Base-by-base conservation (phyloP, 1,140 invertebrate genomes). In the Drosophila sp. region DNA sequence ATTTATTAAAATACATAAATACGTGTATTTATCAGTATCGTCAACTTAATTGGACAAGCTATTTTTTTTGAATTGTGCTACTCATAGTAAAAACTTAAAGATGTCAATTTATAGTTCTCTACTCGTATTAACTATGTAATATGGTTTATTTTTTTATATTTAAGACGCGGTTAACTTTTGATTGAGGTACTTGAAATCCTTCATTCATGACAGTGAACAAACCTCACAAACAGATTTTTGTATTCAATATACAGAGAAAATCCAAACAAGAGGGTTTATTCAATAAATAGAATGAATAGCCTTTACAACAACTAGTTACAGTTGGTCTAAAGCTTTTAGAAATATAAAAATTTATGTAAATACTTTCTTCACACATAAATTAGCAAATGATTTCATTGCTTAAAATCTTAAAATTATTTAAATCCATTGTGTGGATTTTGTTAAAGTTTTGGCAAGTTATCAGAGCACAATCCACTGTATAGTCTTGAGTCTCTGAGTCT, bases 401-500 rank as follows among this genome's bases (percentile, higher is more conserved):
- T n/a, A 1, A 38, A 46, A 38, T 66, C 18, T 48, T 18, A 41
- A 38, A 21, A 13, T 51, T 51, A 34, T 7, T 9, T 38, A 16
- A 32, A 43, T 40, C 41, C 50, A 40, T 43, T 13, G 2, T 50
- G 29, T 59, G 41, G 45, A 64, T 56, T 70, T 64, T 62, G 46
- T 69, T 67, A 36, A 21, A 41, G 11, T 13, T 16, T 54, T 34
- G 29, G 27, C 34, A 50, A 61, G 40, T 53, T 43, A 34, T 65
- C 43, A 34, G 29, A 56, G 34, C 29, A 27, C 38, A 48, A 56
- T 54, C 11, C 40, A 27, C 59, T 61, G 48, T 34, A 43, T 66
- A 62, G 38, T 66, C 41, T 83, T 61, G 53, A 64, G 50, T 75
- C 56, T 74, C 57, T 65, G 46, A 64, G 74, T 67, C 43, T 80